Evolutionary conservation across 2,113 vertebrate species (phyloP).

Genomic region (Mormyrus iriodes): DNA sequence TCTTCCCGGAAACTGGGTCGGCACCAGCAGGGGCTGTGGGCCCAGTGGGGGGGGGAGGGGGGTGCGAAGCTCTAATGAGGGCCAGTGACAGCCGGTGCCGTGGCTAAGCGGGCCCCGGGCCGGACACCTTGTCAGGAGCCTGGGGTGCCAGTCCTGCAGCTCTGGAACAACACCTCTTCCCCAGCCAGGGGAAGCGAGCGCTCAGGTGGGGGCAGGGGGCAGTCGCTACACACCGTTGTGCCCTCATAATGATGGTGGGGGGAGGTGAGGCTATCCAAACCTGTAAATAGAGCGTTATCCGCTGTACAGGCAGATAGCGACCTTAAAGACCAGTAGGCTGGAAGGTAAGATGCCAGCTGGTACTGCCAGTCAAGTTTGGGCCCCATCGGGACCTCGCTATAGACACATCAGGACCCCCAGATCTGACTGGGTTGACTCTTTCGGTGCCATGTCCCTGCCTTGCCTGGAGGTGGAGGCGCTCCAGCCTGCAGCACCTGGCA

Average conservation of each 20-base stretch:
- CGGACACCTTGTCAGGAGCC: slow-evolving; percentile 16
- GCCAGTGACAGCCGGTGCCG: slow-evolving; percentile 16
- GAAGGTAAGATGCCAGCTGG: background rate
- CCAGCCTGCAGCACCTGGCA: background rate
- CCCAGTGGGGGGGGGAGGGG: slow-evolving; percentile 8
- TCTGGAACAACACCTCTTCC: background rate
- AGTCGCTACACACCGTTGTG: background rate
- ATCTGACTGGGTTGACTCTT: background rate
- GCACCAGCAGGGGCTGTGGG: slow-evolving; percentile 38
- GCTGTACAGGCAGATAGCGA: background rate
- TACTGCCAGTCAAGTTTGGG: background rate
- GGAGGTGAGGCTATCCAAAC: background rate
- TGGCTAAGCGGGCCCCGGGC: background rate
- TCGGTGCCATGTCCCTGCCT: background rate
- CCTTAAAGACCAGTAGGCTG: background rate
- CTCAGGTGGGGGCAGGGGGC: background rate
- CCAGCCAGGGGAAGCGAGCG: background rate
- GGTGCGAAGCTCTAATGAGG: slow-evolving; percentile 30
- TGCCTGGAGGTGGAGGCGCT: background rate
- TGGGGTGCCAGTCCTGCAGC: background rate
- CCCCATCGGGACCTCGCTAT: background rate
- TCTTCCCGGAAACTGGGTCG: slow-evolving; percentile 54
- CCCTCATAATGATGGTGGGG: background rate
- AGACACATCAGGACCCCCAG: background rate
- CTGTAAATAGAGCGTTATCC: background rate